Conservation (phyloP, 2,797 vertebrate species). For the Myiotriccus ornatus region DNA sequence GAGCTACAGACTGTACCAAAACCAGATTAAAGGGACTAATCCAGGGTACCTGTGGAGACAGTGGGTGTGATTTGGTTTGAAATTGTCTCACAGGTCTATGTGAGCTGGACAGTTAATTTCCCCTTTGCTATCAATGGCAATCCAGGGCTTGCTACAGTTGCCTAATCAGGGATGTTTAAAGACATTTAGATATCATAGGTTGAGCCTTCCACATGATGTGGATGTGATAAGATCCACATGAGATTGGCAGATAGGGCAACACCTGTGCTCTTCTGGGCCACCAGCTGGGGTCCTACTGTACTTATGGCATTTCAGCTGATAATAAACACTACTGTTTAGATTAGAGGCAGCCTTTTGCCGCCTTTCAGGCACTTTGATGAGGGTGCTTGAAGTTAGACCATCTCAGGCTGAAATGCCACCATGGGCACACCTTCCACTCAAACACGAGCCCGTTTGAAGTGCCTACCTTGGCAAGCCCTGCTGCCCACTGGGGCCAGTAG, state of each 20-base stretch:
- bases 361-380: not conserved
- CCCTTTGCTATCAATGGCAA: not conserved
- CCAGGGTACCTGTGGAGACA: not conserved
- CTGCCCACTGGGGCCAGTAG: not conserved
- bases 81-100: not conserved
- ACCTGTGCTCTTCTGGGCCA: not conserved
- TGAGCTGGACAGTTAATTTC: not conserved
- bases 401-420: fast-evolving
- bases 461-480: not conserved
- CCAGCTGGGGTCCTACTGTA: not conserved
- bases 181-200: not conserved
- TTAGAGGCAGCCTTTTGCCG: not conserved
- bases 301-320: not conserved
- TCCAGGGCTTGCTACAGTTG: not conserved
- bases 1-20: not conserved
- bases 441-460: not conserved
- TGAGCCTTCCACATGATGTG: not conserved
- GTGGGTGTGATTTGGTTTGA: not conserved
- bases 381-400: not conserved
- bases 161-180: not conserved
- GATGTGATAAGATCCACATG: not conserved
- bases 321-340: not conserved
- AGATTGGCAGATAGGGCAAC: not conserved
- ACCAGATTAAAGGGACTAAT: not conserved
- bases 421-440: not conserved